Evolutionary conservation across 2,797 vertebrate genomes (phyloP), one percentile per base, ranked within the genome.

Genomic region (Xiphophorus birchmanni): DNA sequence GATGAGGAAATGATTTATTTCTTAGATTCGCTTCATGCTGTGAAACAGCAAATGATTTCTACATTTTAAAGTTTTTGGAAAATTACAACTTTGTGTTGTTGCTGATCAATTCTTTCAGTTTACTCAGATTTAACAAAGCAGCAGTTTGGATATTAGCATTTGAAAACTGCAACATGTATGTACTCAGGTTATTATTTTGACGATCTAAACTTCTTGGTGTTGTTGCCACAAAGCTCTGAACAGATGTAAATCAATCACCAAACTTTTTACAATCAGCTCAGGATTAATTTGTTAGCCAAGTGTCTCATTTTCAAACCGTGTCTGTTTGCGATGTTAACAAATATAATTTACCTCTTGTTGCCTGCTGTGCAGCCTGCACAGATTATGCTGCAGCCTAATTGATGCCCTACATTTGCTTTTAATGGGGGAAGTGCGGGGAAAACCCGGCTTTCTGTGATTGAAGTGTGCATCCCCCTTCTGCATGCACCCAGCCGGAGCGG

Each of bases 331-430:
- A 82, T 88, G 56, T 75, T 83, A 87, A 84, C 81, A 91, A 84
- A 87, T 89, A 83, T 82, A 89, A 93, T 93, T 92, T 17, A 92
- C 93, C 88, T 90, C 88, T 84, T 10, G 6, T 77, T 84, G 85
- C 45, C 84, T 0, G 1, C 35, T 77, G 65, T 80, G 81, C 73
- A 79, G 82, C 85, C 87, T 88, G 81, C 85, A 84, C 54, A 86
- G 83, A 84, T 80, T 56, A 44, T 82, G 7, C 81, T 52, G 76
- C 81, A 12, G 52, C 82, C 74, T 94, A 89, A 94, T 92, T 94
- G 91, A 83, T 87, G 75, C 82, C 82, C 80, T 88, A 80, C 88
- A 90, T 89, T 85, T 92, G 91, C 80, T 85, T 79, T 86, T 90
- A 82, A 90, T 89, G 84, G 78, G 80, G 63, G 79, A 85, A 84